These are phyloP conservation scores for Macropodus opercularis DNA, from an alignment of 2,797 vertebrate species.

Conservation along the genomic window DNA sequence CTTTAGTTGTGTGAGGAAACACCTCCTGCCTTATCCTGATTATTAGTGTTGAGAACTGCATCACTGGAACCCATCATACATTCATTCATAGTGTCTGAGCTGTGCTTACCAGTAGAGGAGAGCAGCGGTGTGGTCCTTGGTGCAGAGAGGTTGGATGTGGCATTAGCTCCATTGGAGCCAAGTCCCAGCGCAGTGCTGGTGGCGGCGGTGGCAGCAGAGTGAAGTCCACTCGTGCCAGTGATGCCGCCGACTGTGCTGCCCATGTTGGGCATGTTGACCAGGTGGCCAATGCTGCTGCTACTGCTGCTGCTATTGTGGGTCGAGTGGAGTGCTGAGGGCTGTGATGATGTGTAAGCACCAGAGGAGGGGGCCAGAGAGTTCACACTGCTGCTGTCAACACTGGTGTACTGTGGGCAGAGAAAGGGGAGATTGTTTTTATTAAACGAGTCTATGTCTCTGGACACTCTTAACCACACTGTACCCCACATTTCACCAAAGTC, in stretches of 20 bases:
- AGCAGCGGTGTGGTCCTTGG: conserved; percentile 85
- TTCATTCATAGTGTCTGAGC: neutral
- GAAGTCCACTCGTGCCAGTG: conserved; percentile 74
- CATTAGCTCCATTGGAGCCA: conserved; percentile 84
- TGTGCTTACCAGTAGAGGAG: conserved; percentile 79
- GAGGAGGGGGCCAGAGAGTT: conserved; percentile 83
- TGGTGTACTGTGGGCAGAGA: conserved; percentile 81
- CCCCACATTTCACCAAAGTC: no score
- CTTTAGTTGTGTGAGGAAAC: neutral
- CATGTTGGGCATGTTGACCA: conserved; percentile 69
- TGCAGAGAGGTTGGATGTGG: conserved; percentile 80
- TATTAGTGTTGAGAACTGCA: neutral
- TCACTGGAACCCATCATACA: neutral
- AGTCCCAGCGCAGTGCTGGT: conserved; percentile 83
- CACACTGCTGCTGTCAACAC: conserved; percentile 83
- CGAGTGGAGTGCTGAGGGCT: conserved; percentile 63
- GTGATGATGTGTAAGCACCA: conserved; percentile 73
- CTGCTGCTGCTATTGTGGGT: conserved; percentile 75
- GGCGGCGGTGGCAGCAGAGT: conserved; percentile 63
- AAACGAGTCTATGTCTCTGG: no score
- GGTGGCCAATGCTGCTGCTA: conserved; percentile 72
- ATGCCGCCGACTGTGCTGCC: conserved; percentile 62
- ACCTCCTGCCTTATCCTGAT: neutral
- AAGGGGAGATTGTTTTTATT: no score
- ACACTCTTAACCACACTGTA: no score